A percentile compares a stretch with the other conserved stretches of the same genome.
These are phyloP conservation scores for Meta bourneti DNA, from an alignment of 2,888 invertebrate genomes.

Conservation along the genomic window DNA sequence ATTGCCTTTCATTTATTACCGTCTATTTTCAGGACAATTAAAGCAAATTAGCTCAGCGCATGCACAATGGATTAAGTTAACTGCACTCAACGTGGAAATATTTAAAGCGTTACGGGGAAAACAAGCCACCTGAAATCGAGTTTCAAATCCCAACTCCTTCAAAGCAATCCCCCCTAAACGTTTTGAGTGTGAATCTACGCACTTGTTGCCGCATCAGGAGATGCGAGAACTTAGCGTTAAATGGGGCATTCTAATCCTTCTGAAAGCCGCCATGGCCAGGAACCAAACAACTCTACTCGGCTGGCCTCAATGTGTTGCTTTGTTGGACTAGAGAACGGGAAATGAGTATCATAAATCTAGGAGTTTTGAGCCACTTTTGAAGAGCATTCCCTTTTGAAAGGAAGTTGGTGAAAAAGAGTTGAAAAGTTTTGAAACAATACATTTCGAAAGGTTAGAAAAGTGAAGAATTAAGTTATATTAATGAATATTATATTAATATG, in stretches of 20 bases:
- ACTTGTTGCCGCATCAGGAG: constrained; percentile 36
- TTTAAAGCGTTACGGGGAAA: constrained; percentile 13
- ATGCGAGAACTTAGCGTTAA: constrained; percentile 7
- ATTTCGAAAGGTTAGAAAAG: no score
- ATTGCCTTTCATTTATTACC: constrained; percentile 7
- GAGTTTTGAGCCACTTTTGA: not conserved
- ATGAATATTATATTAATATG: no score
- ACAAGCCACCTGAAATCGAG: not conserved
- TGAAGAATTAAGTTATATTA: no score
- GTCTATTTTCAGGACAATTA: constrained; percentile 26
- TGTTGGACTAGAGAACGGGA: constrained; percentile 8
- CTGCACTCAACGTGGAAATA: constrained; percentile 11
- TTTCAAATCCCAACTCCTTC: constrained; percentile 11
- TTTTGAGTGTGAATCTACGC: constrained; percentile 16
- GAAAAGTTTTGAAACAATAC: not conserved
- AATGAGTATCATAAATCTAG: constrained; percentile 14
- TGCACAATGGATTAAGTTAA: constrained; percentile 34
- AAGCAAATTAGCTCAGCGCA: constrained; percentile 10
- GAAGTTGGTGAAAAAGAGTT: not conserved
- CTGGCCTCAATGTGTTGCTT: constrained; percentile 6
- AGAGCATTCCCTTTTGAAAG: not conserved
- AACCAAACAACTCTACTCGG: constrained; percentile 16
- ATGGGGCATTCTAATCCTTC: constrained; percentile 48
- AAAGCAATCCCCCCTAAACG: constrained; percentile 7
- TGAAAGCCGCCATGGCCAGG: constrained; percentile 3